These are phyloP conservation scores for Scelioninae gen. 1 DNA, from an alignment of 2,888 invertebrate species.

Conservation along the genomic window DNA sequence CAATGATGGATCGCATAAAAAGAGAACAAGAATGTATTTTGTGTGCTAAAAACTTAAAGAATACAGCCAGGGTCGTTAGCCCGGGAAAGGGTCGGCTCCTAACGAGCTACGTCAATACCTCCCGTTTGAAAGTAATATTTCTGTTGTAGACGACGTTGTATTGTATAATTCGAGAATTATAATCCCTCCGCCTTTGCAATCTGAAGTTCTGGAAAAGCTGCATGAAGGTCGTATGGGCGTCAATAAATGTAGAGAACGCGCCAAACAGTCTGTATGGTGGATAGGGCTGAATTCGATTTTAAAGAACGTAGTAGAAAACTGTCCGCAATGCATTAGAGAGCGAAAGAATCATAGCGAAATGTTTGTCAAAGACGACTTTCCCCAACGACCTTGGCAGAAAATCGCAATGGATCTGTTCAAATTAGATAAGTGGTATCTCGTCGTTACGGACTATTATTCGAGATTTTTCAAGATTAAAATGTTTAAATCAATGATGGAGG, in stretches of 20 bases:
- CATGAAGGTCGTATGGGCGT: slow-evolving; percentile 75
- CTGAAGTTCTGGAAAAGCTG: slow-evolving; percentile 68
- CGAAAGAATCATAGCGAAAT: slow-evolving; percentile 45
- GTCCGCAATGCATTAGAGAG: slow-evolving; percentile 59
- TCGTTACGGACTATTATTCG: slow-evolving; percentile 69
- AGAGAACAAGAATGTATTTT: slow-evolving; percentile 23
- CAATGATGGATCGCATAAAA: slow-evolving; percentile 59
- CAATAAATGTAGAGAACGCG: slow-evolving; percentile 69
- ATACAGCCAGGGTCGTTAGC: slow-evolving; percentile 55
- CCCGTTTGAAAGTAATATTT: slow-evolving; percentile 28
- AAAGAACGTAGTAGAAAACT: slow-evolving; percentile 54
- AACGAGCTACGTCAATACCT: too few species aligned
- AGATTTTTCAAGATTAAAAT: neutral
- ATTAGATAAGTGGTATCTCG: slow-evolving; percentile 61
- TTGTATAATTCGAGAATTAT: slow-evolving; percentile 67
- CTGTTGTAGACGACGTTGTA: slow-evolving; percentile 64
- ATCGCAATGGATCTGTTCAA: slow-evolving; percentile 70
- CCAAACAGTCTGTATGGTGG: slow-evolving; percentile 73
- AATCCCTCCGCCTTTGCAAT: slow-evolving; percentile 66
- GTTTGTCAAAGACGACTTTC: slow-evolving; percentile 64
- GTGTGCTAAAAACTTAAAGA: slow-evolving; percentile 53
- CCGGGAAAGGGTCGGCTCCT: slow-evolving; percentile 29
- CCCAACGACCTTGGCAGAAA: slow-evolving; percentile 71
- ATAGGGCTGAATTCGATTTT: slow-evolving; percentile 60
- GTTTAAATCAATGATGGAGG: neutral